These are phyloP conservation scores for Oreochromis grahami DNA, from an alignment of 2,797 vertebrate genomes.

Conservation along the genomic window DNA sequence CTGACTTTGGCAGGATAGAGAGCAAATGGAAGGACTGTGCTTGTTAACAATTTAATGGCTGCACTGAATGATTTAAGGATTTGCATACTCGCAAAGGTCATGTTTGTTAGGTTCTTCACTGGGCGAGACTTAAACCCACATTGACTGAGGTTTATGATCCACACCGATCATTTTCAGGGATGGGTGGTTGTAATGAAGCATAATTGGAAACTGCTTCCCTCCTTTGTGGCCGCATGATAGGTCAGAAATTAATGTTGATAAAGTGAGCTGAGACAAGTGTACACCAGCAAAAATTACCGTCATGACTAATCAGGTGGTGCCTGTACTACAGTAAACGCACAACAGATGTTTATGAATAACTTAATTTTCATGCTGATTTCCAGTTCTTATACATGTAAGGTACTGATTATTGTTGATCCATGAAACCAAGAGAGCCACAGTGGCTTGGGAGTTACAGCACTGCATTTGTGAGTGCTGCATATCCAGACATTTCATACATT, in stretches of 20 bases:
- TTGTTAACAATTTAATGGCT: slow-evolving; percentile 74
- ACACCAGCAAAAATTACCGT: not conserved
- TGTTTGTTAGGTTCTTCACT: slow-evolving; percentile 63
- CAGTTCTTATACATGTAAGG: not conserved
- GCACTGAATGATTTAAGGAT: slow-evolving; percentile 66
- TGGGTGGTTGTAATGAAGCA: slow-evolving; percentile 58
- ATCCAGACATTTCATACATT: not conserved
- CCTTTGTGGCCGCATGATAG: slow-evolving; percentile 48
- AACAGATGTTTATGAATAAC: not conserved
- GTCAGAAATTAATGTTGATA: slow-evolving; percentile 47
- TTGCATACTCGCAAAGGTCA: slow-evolving; percentile 69
- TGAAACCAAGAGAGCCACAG: not conserved
- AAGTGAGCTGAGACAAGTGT: slow-evolving; percentile 34
- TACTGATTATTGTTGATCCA: not conserved
- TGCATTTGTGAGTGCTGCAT: not conserved
- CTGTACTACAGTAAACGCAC: not conserved
- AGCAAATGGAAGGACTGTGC: slow-evolving; percentile 62
- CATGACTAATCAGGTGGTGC: slow-evolving; percentile 16
- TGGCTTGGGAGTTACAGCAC: not conserved
- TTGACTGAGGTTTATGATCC: slow-evolving; percentile 60
- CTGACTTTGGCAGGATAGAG: slow-evolving; percentile 37
- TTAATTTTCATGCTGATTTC: not conserved
- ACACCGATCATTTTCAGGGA: slow-evolving; percentile 59
- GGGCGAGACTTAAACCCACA: slow-evolving; percentile 51
- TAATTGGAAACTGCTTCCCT: slow-evolving; percentile 59